Conservation (phyloP, 2,888 invertebrate species). For the Drosophila lacicola region DNA sequence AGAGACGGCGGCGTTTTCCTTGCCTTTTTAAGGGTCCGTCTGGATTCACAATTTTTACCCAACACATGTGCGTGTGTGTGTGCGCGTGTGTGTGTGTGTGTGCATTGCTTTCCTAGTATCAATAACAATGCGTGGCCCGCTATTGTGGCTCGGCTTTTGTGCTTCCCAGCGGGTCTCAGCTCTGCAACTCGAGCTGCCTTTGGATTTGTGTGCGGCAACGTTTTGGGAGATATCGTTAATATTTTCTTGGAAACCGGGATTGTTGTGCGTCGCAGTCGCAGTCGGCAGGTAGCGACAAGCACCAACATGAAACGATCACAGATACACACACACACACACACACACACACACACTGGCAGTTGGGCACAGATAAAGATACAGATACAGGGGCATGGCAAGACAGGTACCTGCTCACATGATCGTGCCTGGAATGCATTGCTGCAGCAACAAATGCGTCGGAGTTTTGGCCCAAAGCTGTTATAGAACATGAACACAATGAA, state of each 20-base stretch:
- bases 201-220: slow-evolving; percentile 58
- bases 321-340: slow-evolving; percentile 47
- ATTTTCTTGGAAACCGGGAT: slow-evolving; percentile 82
- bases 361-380: slow-evolving; percentile 49
- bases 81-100: slow-evolving; percentile 21
- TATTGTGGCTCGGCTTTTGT: slow-evolving; percentile 76
- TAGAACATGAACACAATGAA: slow-evolving; percentile 50
- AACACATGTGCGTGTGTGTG: slow-evolving; percentile 21
- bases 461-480: slow-evolving; percentile 63
- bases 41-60: slow-evolving; percentile 25
- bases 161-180: slow-evolving; percentile 67
- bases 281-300: slow-evolving; percentile 60
- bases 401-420: slow-evolving; percentile 74
- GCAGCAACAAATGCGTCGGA: slow-evolving; percentile 67
- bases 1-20: slow-evolving; percentile 61
- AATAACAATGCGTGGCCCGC: slow-evolving; percentile 76
- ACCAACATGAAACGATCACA: slow-evolving; percentile 41
- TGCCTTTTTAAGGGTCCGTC: slow-evolving; percentile 63
- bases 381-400: slow-evolving; percentile 54
- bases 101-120: slow-evolving; percentile 75
- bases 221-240: slow-evolving; percentile 81
- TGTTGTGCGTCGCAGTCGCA: slow-evolving; percentile 48
- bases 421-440: slow-evolving; percentile 61
- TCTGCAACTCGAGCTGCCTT: slow-evolving; percentile 39
- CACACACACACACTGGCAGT: slow-evolving; percentile 14